Percentiles rank a stretch among this genome's conserved stretches.
These are phyloP conservation scores for Litocranius walleri DNA, from an alignment of 2,113 vertebrate genomes.

Conservation along the genomic window DNA sequence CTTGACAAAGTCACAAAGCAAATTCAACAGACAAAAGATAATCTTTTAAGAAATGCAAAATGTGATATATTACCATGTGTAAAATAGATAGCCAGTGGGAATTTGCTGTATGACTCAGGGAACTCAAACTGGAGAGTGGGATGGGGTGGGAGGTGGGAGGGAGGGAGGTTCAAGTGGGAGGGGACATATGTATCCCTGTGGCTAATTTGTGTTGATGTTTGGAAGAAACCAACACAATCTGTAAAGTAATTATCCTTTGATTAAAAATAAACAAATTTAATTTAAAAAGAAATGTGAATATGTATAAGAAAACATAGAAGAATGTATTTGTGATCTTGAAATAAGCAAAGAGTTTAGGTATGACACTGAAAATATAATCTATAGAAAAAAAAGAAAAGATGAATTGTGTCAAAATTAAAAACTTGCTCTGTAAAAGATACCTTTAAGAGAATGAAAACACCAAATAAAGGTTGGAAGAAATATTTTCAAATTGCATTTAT, in stretches of 20 bases:
- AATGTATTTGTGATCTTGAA: background rate
- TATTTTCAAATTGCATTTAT: background rate
- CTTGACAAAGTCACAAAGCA: background rate
- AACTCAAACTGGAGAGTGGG: background rate
- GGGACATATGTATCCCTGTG: background rate
- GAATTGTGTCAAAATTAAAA: background rate
- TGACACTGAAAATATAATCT: background rate
- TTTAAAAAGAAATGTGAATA: background rate
- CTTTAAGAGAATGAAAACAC: background rate
- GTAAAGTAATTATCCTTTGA: background rate
- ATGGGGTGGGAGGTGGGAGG: background rate
- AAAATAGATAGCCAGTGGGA: background rate
- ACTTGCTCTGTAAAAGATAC: background rate
- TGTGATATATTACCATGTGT: background rate
- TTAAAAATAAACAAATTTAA: background rate
- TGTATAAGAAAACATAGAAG: background rate
- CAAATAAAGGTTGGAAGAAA: background rate
- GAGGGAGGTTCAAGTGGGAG: background rate
- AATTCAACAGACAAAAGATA: background rate
- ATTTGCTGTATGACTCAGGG: background rate
- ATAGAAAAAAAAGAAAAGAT: background rate
- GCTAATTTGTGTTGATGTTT: background rate
- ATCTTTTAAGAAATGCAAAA: background rate
- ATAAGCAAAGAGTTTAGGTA: background rate
- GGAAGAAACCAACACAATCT: background rate